Evolutionary conservation across 1,140 invertebrate species (phyloP).

Genomic region (Drosophila lacteicornis): DNA sequence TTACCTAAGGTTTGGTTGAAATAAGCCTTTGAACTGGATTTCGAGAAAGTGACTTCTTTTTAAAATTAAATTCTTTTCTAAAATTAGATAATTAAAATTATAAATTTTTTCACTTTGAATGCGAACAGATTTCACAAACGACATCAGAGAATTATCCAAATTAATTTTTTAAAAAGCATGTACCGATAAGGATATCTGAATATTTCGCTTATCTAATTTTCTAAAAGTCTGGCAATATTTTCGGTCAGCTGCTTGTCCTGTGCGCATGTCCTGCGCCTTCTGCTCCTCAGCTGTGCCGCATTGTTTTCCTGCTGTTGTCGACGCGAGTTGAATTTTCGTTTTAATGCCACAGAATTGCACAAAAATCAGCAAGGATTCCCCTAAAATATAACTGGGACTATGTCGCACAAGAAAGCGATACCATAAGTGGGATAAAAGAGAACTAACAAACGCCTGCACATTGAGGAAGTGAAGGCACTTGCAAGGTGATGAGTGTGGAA

Average conservation of each 20-base stretch:
- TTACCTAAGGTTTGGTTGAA: neutral
- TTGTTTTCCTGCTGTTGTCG: constrained; percentile 43
- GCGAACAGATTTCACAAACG: too few relatives aligned
- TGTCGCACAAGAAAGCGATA: neutral
- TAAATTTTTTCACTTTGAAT: too few relatives aligned
- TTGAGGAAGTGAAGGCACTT: constrained; percentile 11
- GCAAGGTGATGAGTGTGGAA: constrained; percentile 22
- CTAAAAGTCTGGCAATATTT: constrained; percentile 16
- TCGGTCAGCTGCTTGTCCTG: constrained; percentile 35
- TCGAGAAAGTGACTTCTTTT: neutral
- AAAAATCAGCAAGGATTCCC: constrained; percentile 1
- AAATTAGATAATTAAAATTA: too few relatives aligned
- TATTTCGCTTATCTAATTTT: neutral
- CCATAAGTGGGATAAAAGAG: neutral
- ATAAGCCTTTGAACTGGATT: neutral
- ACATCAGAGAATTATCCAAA: too few relatives aligned
- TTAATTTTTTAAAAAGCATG: too few relatives aligned
- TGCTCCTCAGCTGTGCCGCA: constrained; percentile 41
- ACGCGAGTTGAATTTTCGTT: constrained; percentile 24
- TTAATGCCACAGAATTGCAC: constrained; percentile 6
- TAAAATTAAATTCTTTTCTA: too few relatives aligned
- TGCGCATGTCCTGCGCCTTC: constrained; percentile 43
- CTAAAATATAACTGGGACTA: neutral
- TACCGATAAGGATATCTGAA: neutral
- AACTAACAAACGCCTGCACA: neutral